Conservation (phyloP, 2,888 invertebrate genomes). For the Ennomos fuscantarius region DNA sequence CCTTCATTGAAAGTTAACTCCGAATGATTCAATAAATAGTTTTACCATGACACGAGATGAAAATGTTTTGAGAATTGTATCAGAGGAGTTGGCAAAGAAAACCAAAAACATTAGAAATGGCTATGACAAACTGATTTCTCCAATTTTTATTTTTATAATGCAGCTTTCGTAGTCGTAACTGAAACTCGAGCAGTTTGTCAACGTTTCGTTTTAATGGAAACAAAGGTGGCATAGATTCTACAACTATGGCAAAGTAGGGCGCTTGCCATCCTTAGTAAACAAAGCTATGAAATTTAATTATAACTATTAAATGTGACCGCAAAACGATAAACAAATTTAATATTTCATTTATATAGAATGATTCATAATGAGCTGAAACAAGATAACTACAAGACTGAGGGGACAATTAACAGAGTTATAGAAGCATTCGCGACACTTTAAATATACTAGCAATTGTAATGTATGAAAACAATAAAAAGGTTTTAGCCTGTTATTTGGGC, state of each 20-base stretch:
- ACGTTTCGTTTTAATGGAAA: constrained; percentile 21
- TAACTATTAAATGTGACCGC: constrained; percentile 16
- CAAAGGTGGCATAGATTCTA: constrained; percentile 31
- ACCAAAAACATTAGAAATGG: constrained; percentile 39
- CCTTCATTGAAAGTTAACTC: constrained; percentile 52
- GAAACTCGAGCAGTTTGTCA: constrained; percentile 3
- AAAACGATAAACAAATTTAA: constrained; percentile 13
- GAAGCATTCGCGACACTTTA: too few relatives aligned
- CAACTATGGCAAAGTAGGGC: constrained; percentile 52
- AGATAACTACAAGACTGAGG: not conserved
- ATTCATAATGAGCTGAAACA: constrained; percentile 5
- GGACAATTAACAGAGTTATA: too few relatives aligned
- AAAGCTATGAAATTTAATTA: constrained; percentile 41
- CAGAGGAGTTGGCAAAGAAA: constrained; percentile 47
- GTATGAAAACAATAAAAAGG: too few relatives aligned
- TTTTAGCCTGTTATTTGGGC: too few relatives aligned
- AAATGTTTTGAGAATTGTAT: constrained; percentile 50
- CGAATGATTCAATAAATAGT: constrained; percentile 75
- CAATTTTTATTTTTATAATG: constrained; percentile 31
- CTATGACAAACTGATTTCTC: constrained; percentile 28
- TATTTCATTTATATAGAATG: constrained; percentile 3
- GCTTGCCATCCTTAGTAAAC: constrained; percentile 47
- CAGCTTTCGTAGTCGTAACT: constrained; percentile 15
- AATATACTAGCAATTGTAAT: not conserved
- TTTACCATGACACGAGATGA: constrained; percentile 60